Conservation (phyloP, 2,888 invertebrate genomes). For the Caenorhabditis wallacei region DNA sequence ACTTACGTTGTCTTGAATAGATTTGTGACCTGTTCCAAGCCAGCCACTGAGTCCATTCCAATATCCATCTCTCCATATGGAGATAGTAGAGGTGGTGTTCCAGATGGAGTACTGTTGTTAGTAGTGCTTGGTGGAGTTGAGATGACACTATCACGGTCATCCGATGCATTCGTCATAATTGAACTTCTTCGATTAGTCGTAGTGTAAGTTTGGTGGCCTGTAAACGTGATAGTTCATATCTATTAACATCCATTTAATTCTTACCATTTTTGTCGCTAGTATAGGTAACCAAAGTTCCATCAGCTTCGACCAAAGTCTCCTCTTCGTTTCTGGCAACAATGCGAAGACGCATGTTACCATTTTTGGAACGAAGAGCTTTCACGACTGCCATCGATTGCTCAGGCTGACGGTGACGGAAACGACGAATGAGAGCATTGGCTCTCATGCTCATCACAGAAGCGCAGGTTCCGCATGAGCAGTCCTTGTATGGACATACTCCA, state of each 20-base stretch:
- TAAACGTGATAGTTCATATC: background rate
- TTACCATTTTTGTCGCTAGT: constrained; percentile 45
- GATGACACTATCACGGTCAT: constrained; percentile 38
- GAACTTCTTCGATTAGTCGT: constrained; percentile 42
- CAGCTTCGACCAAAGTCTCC: constrained; percentile 7
- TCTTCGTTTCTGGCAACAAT: constrained; percentile 67
- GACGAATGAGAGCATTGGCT: constrained; percentile 76
- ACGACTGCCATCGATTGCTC: constrained; percentile 69
- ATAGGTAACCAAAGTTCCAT: constrained; percentile 61
- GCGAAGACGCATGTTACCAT: constrained; percentile 73
- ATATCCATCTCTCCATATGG: constrained; percentile 43
- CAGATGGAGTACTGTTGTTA: constrained; percentile 44
- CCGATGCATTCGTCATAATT: constrained; percentile 35
- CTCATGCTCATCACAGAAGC: constrained; percentile 76
- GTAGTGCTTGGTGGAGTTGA: constrained; percentile 33
- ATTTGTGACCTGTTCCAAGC: constrained; percentile 17
- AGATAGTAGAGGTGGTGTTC: constrained; percentile 43
- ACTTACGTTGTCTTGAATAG: constrained; percentile 31
- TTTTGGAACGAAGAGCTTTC: constrained; percentile 72
- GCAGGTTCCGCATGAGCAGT: constrained; percentile 76
- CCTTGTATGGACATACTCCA: constrained; percentile 76
- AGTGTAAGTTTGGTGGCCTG: constrained; percentile 53
- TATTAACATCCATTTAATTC: background rate
- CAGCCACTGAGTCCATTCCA: constrained; percentile 1
- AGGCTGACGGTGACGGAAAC: constrained; percentile 76